Evolutionary conservation across 2,113 vertebrate species (phyloP).

Genomic region (Plecotus auritus): DNA sequence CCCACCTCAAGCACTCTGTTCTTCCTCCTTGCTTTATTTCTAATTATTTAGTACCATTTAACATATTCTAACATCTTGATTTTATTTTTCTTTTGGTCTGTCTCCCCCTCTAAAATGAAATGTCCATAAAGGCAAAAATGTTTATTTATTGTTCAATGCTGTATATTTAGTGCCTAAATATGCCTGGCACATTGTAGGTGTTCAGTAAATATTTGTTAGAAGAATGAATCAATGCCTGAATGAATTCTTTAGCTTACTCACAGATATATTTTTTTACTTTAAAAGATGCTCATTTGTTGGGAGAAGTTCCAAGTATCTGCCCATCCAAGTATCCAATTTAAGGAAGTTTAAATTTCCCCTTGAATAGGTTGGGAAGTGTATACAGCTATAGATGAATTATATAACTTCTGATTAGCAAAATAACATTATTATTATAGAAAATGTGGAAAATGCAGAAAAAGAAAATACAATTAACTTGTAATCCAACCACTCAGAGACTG

Average conservation of each 20-base stretch:
- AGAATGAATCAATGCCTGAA: neutral
- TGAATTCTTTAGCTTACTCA: neutral
- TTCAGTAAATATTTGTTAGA: neutral
- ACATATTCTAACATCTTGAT: neutral
- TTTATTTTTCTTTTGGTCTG: neutral
- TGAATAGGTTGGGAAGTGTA: neutral
- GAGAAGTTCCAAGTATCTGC: neutral
- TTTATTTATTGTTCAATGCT: neutral
- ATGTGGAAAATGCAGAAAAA: constrained; percentile 15
- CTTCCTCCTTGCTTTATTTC: neutral
- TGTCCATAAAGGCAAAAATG: neutral
- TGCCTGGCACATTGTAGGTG: neutral
- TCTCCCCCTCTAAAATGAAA: neutral
- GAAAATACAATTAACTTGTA: constrained; percentile 47
- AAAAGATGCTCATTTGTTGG: neutral
- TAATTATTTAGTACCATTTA: neutral
- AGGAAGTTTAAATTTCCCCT: neutral
- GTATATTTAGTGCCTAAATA: neutral
- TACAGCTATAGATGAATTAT: neutral
- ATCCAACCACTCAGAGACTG: neutral
- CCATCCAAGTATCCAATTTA: neutral
- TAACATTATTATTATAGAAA: constrained; percentile 45
- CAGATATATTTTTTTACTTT: neutral
- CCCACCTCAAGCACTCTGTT: neutral
- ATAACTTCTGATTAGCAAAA: constrained; percentile 37